These are phyloP conservation scores for Megamerina dolium DNA, from an alignment of 2,888 invertebrate species.

Conservation along the genomic window DNA sequence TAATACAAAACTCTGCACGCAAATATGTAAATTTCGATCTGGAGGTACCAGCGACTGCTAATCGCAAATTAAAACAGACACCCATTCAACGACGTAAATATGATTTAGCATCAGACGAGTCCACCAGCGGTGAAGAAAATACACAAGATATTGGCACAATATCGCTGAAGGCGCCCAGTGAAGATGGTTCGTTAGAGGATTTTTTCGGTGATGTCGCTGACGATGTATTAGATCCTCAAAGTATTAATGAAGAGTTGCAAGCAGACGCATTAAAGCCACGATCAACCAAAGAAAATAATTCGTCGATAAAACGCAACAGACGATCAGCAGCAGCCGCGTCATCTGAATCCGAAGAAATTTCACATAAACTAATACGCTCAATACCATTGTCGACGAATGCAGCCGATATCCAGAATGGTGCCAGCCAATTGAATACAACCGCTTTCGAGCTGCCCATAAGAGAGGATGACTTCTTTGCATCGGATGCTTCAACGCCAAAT, in stretches of 20 bases:
- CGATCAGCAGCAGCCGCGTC: slow-evolving; percentile 23
- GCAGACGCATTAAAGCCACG: neutral
- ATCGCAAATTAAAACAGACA: slow-evolving; percentile 11
- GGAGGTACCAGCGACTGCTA: slow-evolving; percentile 17
- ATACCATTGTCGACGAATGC: slow-evolving; percentile 33
- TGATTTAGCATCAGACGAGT: slow-evolving; percentile 24
- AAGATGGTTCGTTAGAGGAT: slow-evolving; percentile 30
- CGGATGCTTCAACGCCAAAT: neutral
- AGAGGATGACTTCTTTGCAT: neutral
- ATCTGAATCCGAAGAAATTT: slow-evolving; percentile 31
- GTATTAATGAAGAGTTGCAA: slow-evolving; percentile 38
- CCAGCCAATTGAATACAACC: slow-evolving; percentile 37
- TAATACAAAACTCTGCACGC: slow-evolving; percentile 53
- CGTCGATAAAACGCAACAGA: slow-evolving; percentile 10
- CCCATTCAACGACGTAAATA: slow-evolving; percentile 25
- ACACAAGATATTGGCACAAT: slow-evolving; percentile 28
- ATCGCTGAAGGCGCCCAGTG: slow-evolving; percentile 1
- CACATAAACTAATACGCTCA: slow-evolving; percentile 41
- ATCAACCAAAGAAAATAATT: neutral
- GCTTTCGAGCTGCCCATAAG: slow-evolving; percentile 31
- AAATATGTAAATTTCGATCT: slow-evolving; percentile 30
- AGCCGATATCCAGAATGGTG: slow-evolving; percentile 27
- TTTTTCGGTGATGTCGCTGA: slow-evolving; percentile 35
- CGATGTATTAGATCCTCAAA: slow-evolving; percentile 36
- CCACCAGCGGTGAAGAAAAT: slow-evolving; percentile 16